phyloP scores from a whole-genome alignment of 2,888 invertebrate species.

The Drosophila incognita region DNA sequence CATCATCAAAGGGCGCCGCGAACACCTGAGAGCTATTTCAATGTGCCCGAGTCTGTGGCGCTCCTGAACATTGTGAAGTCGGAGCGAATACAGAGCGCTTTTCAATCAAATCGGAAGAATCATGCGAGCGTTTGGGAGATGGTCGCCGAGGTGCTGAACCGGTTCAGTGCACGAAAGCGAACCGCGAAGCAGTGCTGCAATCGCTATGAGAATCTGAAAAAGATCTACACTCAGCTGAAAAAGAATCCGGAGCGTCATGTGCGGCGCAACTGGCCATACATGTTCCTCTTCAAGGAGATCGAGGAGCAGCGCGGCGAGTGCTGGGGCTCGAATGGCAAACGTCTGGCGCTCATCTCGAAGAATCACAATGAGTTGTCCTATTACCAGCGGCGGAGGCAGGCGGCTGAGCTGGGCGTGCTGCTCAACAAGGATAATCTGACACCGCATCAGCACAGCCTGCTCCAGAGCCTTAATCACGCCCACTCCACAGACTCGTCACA shows the following conservation, averaged over 20 bases:
- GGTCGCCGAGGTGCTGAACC: conserved; percentile 84
- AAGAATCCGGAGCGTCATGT: conserved; percentile 85
- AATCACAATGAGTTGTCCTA: conserved; percentile 84
- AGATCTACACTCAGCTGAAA: conserved; percentile 84
- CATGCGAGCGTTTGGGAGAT: conserved; percentile 85
- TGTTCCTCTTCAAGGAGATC: conserved; percentile 84
- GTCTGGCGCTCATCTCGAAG: conserved; percentile 81
- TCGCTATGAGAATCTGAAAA: conserved; percentile 84
- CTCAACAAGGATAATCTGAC: conserved; percentile 80
- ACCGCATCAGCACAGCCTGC: conserved; percentile 72
- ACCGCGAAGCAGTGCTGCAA: conserved; percentile 85
- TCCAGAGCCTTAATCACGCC: conserved; percentile 75
- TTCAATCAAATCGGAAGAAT: conserved; percentile 85
- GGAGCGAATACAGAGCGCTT: conserved; percentile 84
- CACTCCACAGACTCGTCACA: conserved; percentile 82
- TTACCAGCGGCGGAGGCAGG: conserved; percentile 83
- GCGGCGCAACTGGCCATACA: conserved; percentile 84
- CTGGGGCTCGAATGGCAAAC: conserved; percentile 84
- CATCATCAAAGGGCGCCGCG: conserved; percentile 84
- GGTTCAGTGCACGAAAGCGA: conserved; percentile 83
- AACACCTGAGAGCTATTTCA: conserved; percentile 84
- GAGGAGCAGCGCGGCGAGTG: conserved; percentile 85
- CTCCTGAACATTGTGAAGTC: conserved; percentile 84
- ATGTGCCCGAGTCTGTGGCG: conserved; percentile 85
- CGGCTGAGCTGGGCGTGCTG: conserved; percentile 81